Conservation (phyloP, 2,797 vertebrate genomes). For the Smutsia temminckii region DNA sequence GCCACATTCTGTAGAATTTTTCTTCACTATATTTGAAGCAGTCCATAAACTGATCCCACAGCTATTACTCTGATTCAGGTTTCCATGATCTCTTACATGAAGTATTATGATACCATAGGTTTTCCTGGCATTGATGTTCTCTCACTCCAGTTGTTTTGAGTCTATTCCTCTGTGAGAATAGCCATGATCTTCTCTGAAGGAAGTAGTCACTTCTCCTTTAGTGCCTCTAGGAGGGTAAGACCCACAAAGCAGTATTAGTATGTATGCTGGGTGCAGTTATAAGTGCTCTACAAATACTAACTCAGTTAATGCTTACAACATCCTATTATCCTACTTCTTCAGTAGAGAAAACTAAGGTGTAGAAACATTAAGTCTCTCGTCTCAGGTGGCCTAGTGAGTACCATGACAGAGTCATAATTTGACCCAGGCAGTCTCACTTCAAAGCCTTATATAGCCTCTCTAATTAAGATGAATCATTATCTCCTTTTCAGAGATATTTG, state of each 20-base stretch:
- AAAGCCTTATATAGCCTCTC: neutral
- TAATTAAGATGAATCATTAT: neutral
- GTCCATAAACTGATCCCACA: neutral
- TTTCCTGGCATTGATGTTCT: neutral
- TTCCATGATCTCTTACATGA: neutral
- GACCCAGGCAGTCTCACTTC: neutral
- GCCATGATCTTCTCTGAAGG: neutral
- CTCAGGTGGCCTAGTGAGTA: neutral
- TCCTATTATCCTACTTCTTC: neutral
- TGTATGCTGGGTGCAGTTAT: neutral
- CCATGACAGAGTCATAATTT: neutral
- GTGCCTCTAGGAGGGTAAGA: neutral
- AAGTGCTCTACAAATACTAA: neutral
- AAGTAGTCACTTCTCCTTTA: neutral
- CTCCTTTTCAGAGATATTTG: neutral
- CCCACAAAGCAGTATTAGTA: neutral
- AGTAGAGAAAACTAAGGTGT: neutral
- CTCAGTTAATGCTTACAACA: neutral
- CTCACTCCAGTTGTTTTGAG: neutral
- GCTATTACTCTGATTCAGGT: neutral
- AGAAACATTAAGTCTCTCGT: neutral
- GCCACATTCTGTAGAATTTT: neutral
- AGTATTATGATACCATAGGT: neutral
- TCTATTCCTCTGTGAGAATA: neutral
- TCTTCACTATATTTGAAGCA: neutral